Base-by-base conservation (phyloP, 2,888 invertebrate genomes). In the Eugnorisma glareosa region DNA sequence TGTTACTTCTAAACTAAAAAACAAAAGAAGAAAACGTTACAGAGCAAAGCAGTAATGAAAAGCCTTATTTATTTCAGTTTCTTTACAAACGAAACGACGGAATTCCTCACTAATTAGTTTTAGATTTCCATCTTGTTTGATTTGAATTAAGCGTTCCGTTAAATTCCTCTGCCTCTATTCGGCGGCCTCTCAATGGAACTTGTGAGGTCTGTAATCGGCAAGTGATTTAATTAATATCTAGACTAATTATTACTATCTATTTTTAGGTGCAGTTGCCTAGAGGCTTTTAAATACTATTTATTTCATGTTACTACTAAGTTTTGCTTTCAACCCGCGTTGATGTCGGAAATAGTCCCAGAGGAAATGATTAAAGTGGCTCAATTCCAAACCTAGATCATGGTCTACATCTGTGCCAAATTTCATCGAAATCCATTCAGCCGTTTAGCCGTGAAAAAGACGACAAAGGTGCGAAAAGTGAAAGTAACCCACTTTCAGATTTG, bases 101-200 rank as follows among this genome's bases (percentile, higher is more conserved):
- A 77, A 88, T 88, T 76, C 67, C 67, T 54, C 28, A 31, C 76
- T 88, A 88, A 88, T 88, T 88, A 88, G 77, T 87, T 85, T 80
- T 54, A 77, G 75, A 79, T 88, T 85, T 73, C 73, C 81, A 83
- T 81, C 68, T 74, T 43, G 73, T 83, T 87, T 87, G 75, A 83
- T 84, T 83, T 70, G 80, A 88, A 85, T 67, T 81, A 75, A 81
- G 83, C 67, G 69, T 81, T 66, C 48, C 61, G 61, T 64, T 72
- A 57, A 66, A 79, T 80, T 79, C 68, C 68, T 67, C 68, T 67
- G 31, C 57, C 40, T 67, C 40, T 68, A 21, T 74, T 67, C 73
- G 24, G 21, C 67, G 37, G 40, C 63, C 40, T 59, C 45, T 48
- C n/a, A 45, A 28, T 24, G 67, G 15, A 73, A 73, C 66, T 69